phyloP scores from a whole-genome alignment of 2,113 vertebrate species.

The Polypterus bichir region DNA sequence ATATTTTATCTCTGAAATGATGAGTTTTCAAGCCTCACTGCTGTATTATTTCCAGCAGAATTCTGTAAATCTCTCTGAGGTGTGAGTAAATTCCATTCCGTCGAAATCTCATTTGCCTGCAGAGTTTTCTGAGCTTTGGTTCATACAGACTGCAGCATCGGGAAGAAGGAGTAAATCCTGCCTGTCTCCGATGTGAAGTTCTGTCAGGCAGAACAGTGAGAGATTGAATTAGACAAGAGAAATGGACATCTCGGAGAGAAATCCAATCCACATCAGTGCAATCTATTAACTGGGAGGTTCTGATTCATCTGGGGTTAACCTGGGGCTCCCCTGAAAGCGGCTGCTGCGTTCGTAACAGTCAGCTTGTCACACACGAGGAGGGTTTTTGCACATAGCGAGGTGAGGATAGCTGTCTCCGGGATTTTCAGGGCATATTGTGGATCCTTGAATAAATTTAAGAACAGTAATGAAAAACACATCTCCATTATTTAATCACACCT shows the following conservation, averaged over 20 bases:
- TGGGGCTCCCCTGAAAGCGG: background rate
- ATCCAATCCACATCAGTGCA: background rate
- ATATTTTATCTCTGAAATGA: slow-evolving; percentile 4
- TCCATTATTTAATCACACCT: too few relatives aligned
- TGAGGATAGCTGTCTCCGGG: too few relatives aligned
- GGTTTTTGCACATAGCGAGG: too few relatives aligned
- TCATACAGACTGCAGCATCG: background rate
- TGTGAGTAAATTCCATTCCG: background rate
- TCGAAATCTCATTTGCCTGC: background rate
- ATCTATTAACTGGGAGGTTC: background rate
- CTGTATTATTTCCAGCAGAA: background rate
- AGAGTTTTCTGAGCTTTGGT: background rate
- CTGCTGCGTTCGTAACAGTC: too few relatives aligned
- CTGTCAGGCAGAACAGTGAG: background rate
- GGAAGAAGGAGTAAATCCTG: background rate
- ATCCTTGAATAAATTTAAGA: too few relatives aligned
- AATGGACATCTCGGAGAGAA: background rate
- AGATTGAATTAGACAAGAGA: slow-evolving; percentile 1
- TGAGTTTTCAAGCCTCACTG: background rate
- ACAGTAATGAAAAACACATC: too few relatives aligned
- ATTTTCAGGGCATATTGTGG: too few relatives aligned
- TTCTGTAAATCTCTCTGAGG: slow-evolving; percentile 3
- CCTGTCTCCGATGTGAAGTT: background rate
- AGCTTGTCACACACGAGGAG: too few relatives aligned
- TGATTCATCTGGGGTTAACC: background rate